Conservation (phyloP, 2,113 vertebrate species). For the Pseudolaguvia tuberculata region DNA sequence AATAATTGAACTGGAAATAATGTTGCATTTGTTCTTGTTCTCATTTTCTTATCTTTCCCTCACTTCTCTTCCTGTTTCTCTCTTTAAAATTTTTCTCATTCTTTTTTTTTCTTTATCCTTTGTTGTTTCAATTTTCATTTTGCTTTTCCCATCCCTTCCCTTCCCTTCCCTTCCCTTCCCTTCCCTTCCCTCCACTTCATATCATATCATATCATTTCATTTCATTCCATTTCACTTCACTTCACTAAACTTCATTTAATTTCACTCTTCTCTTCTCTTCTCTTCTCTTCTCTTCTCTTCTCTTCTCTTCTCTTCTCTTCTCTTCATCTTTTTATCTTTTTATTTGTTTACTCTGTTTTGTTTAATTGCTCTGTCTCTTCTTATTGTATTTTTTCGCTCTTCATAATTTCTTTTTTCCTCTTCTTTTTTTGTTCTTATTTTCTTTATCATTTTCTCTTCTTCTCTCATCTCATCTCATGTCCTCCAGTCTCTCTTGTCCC, state of each 20-base stretch:
- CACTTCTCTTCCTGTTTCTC: too few species aligned
- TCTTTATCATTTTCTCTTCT: not conserved
- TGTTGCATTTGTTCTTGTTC: not conserved
- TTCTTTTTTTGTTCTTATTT: not conserved
- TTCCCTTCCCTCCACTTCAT: too few species aligned
- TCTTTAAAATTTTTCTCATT: constrained; percentile 52
- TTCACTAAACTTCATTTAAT: too few species aligned
- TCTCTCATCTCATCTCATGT: not conserved
- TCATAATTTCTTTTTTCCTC: not conserved
- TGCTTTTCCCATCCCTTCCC: not conserved
- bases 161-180: not conserved
- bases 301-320: not conserved
- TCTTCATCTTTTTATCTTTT: not conserved
- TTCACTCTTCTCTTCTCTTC: too few species aligned
- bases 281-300: too few species aligned
- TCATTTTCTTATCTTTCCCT: too few species aligned
- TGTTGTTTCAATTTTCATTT: too few species aligned
- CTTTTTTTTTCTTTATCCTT: constrained; percentile 24
- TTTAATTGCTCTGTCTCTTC: not conserved
- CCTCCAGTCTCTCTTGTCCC: not conserved
- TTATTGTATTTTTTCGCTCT: not conserved
- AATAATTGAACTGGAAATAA: constrained; percentile 21
- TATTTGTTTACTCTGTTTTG: not conserved
- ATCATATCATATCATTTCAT: too few species aligned
- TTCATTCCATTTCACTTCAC: too few species aligned